Base-by-base conservation (phyloP, 2,113 vertebrate genomes). In the Saguinus imperator region DNA sequence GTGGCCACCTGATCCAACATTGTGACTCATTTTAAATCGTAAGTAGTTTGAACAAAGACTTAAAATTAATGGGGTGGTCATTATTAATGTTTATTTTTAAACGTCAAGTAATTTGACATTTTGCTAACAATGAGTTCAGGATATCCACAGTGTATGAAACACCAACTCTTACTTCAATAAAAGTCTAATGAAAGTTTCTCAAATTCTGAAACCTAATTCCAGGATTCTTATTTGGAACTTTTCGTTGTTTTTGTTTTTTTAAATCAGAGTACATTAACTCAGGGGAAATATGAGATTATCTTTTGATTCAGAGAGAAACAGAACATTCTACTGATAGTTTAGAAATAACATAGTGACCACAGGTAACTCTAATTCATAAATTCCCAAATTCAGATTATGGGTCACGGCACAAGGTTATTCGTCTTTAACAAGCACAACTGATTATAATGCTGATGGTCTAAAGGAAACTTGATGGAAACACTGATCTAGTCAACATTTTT, bases 191-290 rank as follows among this genome's bases (percentile, higher is more conserved):
- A 85, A 93, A 73, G 14, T 73, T 52, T 88, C 73, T 94, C 66
- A 68, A 77, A 87, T 94, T 91, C 66, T 92, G 57, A 94, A 95
- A 82, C 61, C 45, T 48, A 91, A 86, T 57, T 81, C 21, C 73
- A 84, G 43, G 52, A 85, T 55, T 73, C 32, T 91, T 87, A 61
- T 9, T 91, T 88, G 64, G 50, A 92, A 85, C 14, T 70, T 16
- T 18, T 29, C 27, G 50, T 76, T 11, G 5, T 29, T 64, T 18
- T 68, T 21, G 0, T 92, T 52, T 91, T 85, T 96, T 90, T 7
- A 40, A 72, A 91, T 77, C 52, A 61, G 17, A 77, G 37, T 37
- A 66, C 35, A 45, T 87, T 70, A 76, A 89, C 7, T 35, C 4
- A 3, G 1, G 35, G 18, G 6, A 5, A 1, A 23, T 10, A 32